Conservation (phyloP, 1,140 invertebrate genomes). For the Formica selysi region DNA sequence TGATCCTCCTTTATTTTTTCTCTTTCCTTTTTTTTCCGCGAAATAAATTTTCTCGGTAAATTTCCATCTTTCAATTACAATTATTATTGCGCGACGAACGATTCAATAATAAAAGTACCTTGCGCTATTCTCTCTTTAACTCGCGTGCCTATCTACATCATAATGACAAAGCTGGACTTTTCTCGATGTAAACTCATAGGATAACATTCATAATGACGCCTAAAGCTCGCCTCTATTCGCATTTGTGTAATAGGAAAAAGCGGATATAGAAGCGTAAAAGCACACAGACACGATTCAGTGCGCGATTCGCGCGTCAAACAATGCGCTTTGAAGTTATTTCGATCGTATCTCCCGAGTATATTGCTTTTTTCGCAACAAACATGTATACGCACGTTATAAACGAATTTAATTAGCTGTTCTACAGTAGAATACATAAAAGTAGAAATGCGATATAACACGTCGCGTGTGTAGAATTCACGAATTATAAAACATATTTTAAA, state of each 20-base stretch:
- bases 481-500: not conserved
- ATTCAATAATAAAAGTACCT: slow-evolving; percentile 21
- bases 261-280: not conserved
- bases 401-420: slow-evolving; percentile 3
- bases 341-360: slow-evolving; percentile 1
- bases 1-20: not conserved
- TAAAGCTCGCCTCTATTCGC: slow-evolving; percentile 15
- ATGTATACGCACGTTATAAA: not conserved
- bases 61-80: not conserved
- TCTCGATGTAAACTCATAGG: not conserved
- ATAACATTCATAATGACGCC: slow-evolving; percentile 37
- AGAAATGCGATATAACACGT: not conserved
- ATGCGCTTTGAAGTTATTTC: not conserved
- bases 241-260: not conserved
- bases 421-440: not conserved
- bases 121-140: slow-evolving; percentile 38
- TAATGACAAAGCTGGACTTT: slow-evolving; percentile 10
- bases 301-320: slow-evolving; percentile 19
- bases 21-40: not conserved
- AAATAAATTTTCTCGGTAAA: slow-evolving; percentile 29
- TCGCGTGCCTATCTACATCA: not conserved
- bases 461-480: not conserved
- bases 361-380: not conserved
- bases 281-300: not conserved
- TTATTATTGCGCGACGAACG: not conserved